These are phyloP conservation scores for Phylloscopus trochilus DNA, from an alignment of 2,113 vertebrate genomes.

Conservation along the genomic window DNA sequence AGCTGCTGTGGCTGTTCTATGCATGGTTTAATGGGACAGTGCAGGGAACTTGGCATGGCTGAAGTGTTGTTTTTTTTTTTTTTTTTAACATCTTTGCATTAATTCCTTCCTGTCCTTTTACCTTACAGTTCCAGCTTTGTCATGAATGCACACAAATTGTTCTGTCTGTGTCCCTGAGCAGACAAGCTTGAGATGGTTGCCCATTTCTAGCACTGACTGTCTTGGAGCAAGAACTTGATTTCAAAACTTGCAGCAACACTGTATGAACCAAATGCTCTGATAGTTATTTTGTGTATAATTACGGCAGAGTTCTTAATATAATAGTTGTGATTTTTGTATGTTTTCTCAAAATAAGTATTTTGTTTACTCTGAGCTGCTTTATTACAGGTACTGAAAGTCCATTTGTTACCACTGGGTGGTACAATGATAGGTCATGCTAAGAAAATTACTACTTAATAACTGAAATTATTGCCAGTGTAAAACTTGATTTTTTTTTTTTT, in stretches of 20 bases:
- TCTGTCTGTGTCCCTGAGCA: not conserved
- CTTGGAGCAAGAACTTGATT: not conserved
- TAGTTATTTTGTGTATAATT: not conserved
- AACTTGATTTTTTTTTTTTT: not conserved
- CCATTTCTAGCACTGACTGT: not conserved
- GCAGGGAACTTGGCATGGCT: not conserved
- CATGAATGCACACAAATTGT: not conserved
- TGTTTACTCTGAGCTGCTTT: not conserved
- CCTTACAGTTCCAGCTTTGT: not conserved
- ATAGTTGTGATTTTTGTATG: not conserved
- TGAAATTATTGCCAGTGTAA: not conserved
- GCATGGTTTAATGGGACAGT: not conserved
- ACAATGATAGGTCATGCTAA: not conserved
- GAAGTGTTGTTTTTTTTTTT: too few species aligned
- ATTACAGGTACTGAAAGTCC: not conserved
- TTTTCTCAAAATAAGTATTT: not conserved
- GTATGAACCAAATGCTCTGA: not conserved
- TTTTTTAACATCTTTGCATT: not conserved
- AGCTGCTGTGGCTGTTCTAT: not conserved
- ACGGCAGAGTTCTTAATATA: not conserved
- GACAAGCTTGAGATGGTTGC: not conserved
- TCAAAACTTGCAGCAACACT: not conserved
- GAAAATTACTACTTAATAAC: not conserved
- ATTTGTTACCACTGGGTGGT: not conserved
- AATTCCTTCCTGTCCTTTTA: not conserved